phyloP scores from a whole-genome alignment of 2,113 vertebrate genomes.

The Pachyramphus minor region DNA sequence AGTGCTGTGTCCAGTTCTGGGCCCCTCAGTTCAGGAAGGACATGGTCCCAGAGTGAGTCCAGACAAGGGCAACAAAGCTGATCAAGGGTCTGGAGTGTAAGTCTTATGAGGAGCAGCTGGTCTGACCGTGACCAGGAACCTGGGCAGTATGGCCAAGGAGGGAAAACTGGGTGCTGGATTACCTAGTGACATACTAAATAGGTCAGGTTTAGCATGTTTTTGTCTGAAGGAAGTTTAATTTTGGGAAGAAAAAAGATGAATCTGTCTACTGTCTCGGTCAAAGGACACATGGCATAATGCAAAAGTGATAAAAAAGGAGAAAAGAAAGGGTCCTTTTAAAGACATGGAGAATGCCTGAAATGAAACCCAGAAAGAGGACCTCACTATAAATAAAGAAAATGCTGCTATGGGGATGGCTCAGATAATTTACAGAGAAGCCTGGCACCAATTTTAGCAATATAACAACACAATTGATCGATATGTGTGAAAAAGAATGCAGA shows the following conservation, averaged over 20 bases:
- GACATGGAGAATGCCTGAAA: background rate
- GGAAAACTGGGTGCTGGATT: background rate
- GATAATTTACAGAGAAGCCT: background rate
- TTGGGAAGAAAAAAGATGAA: background rate
- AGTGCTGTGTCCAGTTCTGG: background rate
- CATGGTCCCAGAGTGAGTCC: background rate
- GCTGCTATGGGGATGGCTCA: background rate
- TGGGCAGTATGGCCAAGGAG: background rate
- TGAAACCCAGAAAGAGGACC: background rate
- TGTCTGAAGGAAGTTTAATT: background rate
- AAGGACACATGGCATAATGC: background rate
- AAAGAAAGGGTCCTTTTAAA: background rate
- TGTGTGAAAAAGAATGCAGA: background rate
- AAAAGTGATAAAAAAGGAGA: background rate
- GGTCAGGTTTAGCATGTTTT: background rate
- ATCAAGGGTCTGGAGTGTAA: background rate
- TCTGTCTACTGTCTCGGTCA: fast-evolving
- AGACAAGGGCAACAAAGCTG: background rate
- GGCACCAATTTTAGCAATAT: background rate
- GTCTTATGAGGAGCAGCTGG: background rate
- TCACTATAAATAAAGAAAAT: background rate
- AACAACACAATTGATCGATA: background rate
- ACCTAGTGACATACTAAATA: background rate
- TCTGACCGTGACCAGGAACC: background rate
- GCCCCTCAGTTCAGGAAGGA: background rate